Percentiles rank a stretch among this genome's conserved stretches.
Conservation (phyloP, 2,797 vertebrate species). For the Notoglanidium macrostoma region DNA sequence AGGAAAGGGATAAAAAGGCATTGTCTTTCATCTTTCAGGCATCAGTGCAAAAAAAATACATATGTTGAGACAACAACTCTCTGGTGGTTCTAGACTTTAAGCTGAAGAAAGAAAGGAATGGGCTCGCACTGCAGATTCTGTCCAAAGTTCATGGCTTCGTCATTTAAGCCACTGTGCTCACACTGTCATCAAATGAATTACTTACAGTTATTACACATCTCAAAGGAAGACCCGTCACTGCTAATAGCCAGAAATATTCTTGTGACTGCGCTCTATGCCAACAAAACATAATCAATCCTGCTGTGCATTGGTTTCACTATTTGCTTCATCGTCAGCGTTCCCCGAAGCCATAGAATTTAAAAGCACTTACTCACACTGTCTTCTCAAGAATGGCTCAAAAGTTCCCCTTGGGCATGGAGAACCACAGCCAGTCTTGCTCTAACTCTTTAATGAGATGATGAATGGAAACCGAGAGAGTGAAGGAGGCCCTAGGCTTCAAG, state of each 20-base stretch:
- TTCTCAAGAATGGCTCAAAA: slow-evolving; percentile 49
- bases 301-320: slow-evolving; percentile 19
- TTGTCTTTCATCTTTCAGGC: slow-evolving; percentile 9
- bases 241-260: slow-evolving; percentile 33
- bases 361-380: slow-evolving; percentile 39
- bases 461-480: slow-evolving; percentile 68
- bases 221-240: slow-evolving; percentile 17
- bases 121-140: not conserved
- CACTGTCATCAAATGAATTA: slow-evolving; percentile 24
- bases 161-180: slow-evolving; percentile 29
- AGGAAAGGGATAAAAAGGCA: not conserved
- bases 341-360: slow-evolving; percentile 28
- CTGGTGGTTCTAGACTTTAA: not conserved
- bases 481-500: slow-evolving; percentile 68
- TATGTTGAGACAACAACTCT: slow-evolving; percentile 18
- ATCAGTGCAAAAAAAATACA: slow-evolving; percentile 13
- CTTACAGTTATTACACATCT: slow-evolving; percentile 30
- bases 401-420: slow-evolving; percentile 41
- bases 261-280: slow-evolving; percentile 7
- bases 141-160: slow-evolving; percentile 15
- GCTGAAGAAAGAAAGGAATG: not conserved
- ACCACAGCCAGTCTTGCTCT: slow-evolving; percentile 51
- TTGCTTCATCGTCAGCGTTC: slow-evolving; percentile 36
- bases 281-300: slow-evolving; percentile 24
- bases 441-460: slow-evolving; percentile 75